Conservation (phyloP, 2,113 vertebrate genomes). For the Carollia perspicillata region DNA sequence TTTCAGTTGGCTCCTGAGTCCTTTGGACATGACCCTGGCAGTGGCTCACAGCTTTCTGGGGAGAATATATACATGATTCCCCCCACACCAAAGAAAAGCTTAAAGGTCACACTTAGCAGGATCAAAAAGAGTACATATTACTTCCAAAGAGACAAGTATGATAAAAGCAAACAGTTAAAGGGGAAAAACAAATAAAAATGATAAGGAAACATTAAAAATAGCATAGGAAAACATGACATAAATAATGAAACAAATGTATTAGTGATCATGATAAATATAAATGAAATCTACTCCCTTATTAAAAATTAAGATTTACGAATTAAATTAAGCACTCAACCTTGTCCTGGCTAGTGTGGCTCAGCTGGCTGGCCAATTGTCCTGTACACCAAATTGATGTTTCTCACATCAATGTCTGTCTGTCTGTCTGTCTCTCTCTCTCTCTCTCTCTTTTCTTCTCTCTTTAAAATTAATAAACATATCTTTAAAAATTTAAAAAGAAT, state of each 20-base stretch:
- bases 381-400: too few species aligned
- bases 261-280: neutral
- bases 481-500: neutral
- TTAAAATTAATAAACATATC: too few species aligned
- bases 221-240: neutral
- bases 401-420: too few species aligned
- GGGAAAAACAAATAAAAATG: neutral
- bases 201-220: neutral
- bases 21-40: neutral
- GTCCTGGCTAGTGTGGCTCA: too few species aligned
- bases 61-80: neutral
- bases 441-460: too few species aligned
- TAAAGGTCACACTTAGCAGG: neutral
- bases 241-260: conserved; percentile 14
- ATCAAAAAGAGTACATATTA: neutral
- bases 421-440: too few species aligned
- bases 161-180: conserved; percentile 13
- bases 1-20: conserved; percentile 8
- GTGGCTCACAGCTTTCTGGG: neutral
- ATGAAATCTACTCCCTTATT: conserved; percentile 1
- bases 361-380: too few species aligned
- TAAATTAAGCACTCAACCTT: neutral
- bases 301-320: conserved; percentile 10
- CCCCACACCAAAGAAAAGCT: neutral
- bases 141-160: neutral